Evolutionary conservation across 2,797 vertebrate genomes (phyloP), one percentile per base, ranked within the genome.

Genomic region (Amblyraja radiata): DNA sequence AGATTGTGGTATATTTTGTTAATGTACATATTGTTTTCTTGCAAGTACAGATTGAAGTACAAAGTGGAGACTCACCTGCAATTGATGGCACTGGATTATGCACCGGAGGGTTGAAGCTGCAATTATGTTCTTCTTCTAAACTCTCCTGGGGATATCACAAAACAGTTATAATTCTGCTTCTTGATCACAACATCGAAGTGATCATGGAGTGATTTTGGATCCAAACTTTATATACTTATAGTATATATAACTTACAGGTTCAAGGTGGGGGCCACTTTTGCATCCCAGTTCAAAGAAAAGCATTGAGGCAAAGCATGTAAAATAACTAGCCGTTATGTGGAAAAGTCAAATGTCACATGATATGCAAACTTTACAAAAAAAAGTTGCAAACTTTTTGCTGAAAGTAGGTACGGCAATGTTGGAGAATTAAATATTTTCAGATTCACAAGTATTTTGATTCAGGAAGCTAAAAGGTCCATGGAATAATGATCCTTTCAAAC

Each of bases 31-130:
- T 32, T 65, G 39, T 2, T 65, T 90, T 8, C 13, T 90, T 90
- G 36, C 32, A 23, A 54, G 90, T 46, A 91, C 21, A 13, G 39
- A 6, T 74, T 74, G 25, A 23, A 46, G 71, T 36, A 46, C 9
- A 6, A n/a, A 71, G n/a, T 8, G 6, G 4, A 3, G 11, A 14
- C 95, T 95, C 93, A 97, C 97, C 97, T 95, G 94, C 93, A 76
- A 97, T 94, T 0, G 96, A 95, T 6, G 96, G 97, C 65, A 97
- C 96, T 39, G 93, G 36, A 80, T 3, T 93, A 39, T 39, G 58
- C 3, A 93, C 93, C 6, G 74, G 74, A 1, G n/a, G n/a, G 58
- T 94, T 93, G 88, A 32, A 36, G 61, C 88, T 93, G 93, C 76
- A 78, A 91, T 54, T 90, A 93, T 84, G 93, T 79, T 93, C 95